Evolutionary conservation across 1,140 invertebrate species (phyloP).

Genomic region (Argopecten irradians): DNA sequence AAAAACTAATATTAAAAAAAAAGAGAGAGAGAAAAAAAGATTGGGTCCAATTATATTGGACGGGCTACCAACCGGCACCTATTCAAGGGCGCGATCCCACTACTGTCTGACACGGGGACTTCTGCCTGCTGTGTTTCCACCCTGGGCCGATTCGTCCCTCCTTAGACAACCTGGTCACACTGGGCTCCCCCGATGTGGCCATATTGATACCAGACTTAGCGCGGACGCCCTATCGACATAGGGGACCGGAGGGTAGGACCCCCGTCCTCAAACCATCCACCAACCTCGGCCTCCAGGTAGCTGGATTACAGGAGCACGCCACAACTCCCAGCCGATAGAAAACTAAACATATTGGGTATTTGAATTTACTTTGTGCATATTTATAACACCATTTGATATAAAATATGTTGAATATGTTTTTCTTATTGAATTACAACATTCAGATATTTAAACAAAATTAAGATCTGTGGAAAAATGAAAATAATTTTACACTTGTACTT

Average conservation of each 20-base stretch:
- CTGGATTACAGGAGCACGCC: slow-evolving; percentile 58
- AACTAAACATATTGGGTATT: too few relatives aligned
- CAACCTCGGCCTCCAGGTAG: slow-evolving; percentile 48
- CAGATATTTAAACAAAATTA: too few relatives aligned
- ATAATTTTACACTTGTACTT: too few relatives aligned
- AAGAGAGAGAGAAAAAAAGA: too few relatives aligned
- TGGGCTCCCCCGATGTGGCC: slow-evolving; percentile 86
- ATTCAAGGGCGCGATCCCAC: slow-evolving; percentile 98
- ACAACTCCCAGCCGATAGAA: slow-evolving; percentile 51
- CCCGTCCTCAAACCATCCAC: slow-evolving; percentile 92
- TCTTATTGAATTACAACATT: too few relatives aligned
- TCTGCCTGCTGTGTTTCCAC: slow-evolving; percentile 97
- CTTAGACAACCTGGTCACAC: slow-evolving; percentile 89
- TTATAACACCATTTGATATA: too few relatives aligned
- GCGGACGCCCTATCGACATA: slow-evolving; percentile 81
- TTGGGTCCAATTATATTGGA: slow-evolving; percentile 90
- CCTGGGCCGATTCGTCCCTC: slow-evolving; percentile 97
- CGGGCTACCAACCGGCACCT: slow-evolving; percentile 87
- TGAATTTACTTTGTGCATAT: too few relatives aligned
- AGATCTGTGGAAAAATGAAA: too few relatives aligned
- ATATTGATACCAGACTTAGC: slow-evolving; percentile 92
- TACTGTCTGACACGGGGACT: slow-evolving; percentile 96
- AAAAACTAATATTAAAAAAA: too few relatives aligned
- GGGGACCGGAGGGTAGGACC: slow-evolving; percentile 73
- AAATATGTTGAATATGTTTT: too few relatives aligned